Base-by-base conservation (phyloP, 1,140 invertebrate species). In the Drosophila lini region DNA sequence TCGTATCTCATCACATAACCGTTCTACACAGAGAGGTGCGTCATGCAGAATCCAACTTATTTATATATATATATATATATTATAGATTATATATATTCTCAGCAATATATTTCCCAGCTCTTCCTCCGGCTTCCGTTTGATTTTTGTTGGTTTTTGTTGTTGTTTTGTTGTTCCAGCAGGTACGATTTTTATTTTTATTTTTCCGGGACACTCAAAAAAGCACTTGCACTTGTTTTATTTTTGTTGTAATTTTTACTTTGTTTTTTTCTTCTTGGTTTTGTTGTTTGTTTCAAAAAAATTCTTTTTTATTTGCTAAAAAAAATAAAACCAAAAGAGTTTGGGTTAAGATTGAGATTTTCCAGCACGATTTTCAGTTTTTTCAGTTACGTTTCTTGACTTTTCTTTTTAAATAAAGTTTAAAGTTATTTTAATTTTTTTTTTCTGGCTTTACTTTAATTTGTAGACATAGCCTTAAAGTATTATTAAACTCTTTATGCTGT, bases 1-100 rank as follows among this genome's bases (percentile, higher is more conserved):
- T 93, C 93, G 93, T 93, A 93, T 92, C 93, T 92, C 93, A 93
- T 93, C 90, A 92, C 92, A 92, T 92, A 81, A 92, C 91, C 91
- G 83, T 91, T 92, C 81, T 62, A 71, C 75, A 67, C 70, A 84
- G 81, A 78, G 40, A 81, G 74, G 84, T 86, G 83, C 83, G 84
- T 88, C 83, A 88, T 70, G 83, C 83, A 68, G 68, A 58, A 80
- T 55, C 52, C 52, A 55, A 55, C 52, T 55, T 55, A 44, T 44
- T 5, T 19, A 36, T 38, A 52, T 52, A 6, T 52, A 47, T 16
- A 31, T 55, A 53, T 53, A 40, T 60, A 32, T 16, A 19, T 34
- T 61, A n/a, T 25, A 28, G 25, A 9, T 48, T 16, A 10, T 50
- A 40, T 60, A 44, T 52, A 22, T 36, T 42, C 41, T 34, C 40